A percentile compares a stretch with the other conserved stretches of the same genome.
Conservation (phyloP, 1,140 invertebrate species). For the Drosophila ananassae region DNA sequence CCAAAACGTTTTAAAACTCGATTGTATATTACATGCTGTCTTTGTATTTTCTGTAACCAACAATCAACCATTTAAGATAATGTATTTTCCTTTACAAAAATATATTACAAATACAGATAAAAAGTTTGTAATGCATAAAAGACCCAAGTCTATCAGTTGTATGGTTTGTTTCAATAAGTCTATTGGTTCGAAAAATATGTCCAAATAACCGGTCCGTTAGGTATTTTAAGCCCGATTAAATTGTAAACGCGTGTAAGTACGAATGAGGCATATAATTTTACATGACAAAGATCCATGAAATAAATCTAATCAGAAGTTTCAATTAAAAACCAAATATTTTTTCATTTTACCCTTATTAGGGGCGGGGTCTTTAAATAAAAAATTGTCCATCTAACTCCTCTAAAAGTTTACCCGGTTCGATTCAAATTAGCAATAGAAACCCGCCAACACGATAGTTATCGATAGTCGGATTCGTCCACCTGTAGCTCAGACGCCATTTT, state of each 20-base stretch:
- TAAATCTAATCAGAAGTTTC: conserved; percentile 34
- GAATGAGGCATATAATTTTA: conserved; percentile 10
- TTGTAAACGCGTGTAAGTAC: conserved; percentile 7
- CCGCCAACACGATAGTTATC: too few species aligned
- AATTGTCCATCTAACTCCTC: too few species aligned
- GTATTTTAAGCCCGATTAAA: conserved; percentile 14
- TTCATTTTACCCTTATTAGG: too few species aligned
- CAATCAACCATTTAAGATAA: conserved; percentile 48
- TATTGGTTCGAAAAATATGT: conserved; percentile 5
- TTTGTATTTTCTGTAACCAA: conserved; percentile 62
- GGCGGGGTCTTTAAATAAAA: too few species aligned
- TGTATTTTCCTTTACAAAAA: conserved; percentile 82
- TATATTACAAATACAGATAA: conserved; percentile 70
- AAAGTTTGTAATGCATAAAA: conserved; percentile 40
- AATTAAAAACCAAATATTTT: background rate
- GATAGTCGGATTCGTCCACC: too few species aligned
- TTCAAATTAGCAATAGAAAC: too few species aligned
- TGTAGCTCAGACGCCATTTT: too few species aligned
- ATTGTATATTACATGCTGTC: conserved; percentile 65
- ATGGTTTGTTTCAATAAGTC: conserved; percentile 32
- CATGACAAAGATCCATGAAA: conserved; percentile 33
- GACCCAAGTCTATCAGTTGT: conserved; percentile 6
- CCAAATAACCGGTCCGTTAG: conserved; percentile 15
- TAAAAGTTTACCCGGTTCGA: too few species aligned
- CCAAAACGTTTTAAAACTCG: conserved; percentile 47